These are phyloP conservation scores for Epinephelus fuscoguttatus DNA, from an alignment of 2,113 vertebrate species.

Conservation along the genomic window DNA sequence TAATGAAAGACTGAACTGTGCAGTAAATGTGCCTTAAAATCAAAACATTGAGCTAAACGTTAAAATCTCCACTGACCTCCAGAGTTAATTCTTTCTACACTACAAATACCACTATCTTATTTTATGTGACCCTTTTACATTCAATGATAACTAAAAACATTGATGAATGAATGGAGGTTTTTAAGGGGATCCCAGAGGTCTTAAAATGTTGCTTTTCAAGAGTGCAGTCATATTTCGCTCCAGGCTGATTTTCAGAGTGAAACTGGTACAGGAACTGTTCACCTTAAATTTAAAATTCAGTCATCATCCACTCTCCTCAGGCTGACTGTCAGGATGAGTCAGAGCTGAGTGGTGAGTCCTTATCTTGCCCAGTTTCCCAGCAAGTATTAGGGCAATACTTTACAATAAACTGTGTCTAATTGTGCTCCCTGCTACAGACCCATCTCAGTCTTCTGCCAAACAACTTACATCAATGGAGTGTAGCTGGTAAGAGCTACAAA, in stretches of 20 bases:
- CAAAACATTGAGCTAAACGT: too few relatives aligned
- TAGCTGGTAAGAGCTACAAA: not conserved
- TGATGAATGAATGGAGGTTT: not conserved
- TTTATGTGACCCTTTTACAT: not conserved
- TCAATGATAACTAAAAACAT: not conserved
- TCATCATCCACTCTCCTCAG: not conserved
- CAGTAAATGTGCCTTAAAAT: too few relatives aligned
- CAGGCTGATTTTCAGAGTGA: not conserved
- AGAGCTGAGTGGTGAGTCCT: not conserved
- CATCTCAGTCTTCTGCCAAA: not conserved
- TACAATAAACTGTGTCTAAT: not conserved
- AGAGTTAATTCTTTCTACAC: too few relatives aligned
- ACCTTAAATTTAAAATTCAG: constrained; percentile 3
- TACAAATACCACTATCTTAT: not conserved
- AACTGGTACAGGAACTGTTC: constrained; percentile 7
- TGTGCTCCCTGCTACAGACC: not conserved
- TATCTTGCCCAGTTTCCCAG: not conserved
- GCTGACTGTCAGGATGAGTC: constrained; percentile 3
- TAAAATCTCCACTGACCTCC: too few relatives aligned
- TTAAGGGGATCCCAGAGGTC: not conserved
- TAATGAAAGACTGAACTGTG: too few relatives aligned
- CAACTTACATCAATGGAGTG: not conserved
- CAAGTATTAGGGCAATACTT: not conserved
- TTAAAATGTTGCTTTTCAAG: not conserved
- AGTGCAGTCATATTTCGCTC: not conserved